Base-by-base conservation (phyloP, 2,113 vertebrate genomes). In the Oostethus manadensis region DNA sequence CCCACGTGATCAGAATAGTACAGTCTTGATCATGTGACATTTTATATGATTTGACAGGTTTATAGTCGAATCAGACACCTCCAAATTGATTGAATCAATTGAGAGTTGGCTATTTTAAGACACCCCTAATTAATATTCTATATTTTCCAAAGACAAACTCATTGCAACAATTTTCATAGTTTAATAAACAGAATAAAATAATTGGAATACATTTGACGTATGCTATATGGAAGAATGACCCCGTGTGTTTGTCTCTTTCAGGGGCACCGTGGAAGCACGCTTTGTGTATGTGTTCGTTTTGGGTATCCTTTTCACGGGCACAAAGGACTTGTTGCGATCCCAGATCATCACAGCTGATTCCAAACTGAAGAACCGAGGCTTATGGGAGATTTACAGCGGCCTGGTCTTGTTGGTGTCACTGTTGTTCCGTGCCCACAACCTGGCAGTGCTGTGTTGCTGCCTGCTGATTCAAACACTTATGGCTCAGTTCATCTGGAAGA, bases 261-360 rank as follows among this genome's bases (percentile, higher is more conserved):
- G 96, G 89, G 97, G 97, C 51, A 91, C 93, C n/a, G 82, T 90
- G 59, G 95, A 98, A 88, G 97, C 96, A 3, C 93, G 93, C 59
- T 95, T 98, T 55, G 95, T 98, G 65, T 98, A 94, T 54, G 85
- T 97, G 76, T 97, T 96, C 70, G 89, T 98, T 75, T 89, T 98
- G 81, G 95, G 95, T 65, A 94, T 98, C 84, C 85, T 99, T 73
- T 95, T 97, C 87, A 90, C 90, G 33, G 96, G 97, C 58, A 92
- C 90, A 77, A 97, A 92, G 80, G 94, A 93, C 84, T 84, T 98
- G 66, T 76, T 99, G 47, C 91, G 91, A 61, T 93, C 93, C 38
- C 93, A 94, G 82, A 82, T 94, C 84, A 81, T 89, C 69, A 84
- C 88, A 21, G 51, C 86, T 15, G 90, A 91, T 65, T 68, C 62